Evolutionary conservation across 2,888 invertebrate species (phyloP), one percentile per base, ranked within the genome.

Genomic region (Lycocerus yunnanus): DNA sequence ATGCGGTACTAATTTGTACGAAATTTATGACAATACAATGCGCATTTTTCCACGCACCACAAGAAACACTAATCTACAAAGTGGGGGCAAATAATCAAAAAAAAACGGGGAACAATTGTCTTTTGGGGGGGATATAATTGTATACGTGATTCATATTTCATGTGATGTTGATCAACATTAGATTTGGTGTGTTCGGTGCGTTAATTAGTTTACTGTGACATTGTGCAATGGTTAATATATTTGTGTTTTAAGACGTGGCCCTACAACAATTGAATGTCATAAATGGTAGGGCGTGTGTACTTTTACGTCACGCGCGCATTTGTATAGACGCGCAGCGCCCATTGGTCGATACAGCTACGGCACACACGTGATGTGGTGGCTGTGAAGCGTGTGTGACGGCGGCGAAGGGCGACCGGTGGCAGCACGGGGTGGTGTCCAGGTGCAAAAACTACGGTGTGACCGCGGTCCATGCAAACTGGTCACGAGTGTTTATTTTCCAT

Each of bases 281-380:
- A 21, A 68, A 68, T 27, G 58, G 72, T 61, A 74, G 77, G 77
- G 77, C 77, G 77, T 77, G 78, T 76, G 70, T 71, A 71, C 81
- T 83, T 85, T 87, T 87, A 87, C 87, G 87, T 88, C 87, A 87
- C 87, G 86, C 86, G 87, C 87, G 81, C 78, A 79, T 76, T 79
- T 74, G 73, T 76, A 72, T 75, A 75, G 77, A 80, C 72, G 80
- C 78, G 84, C 85, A 80, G 79, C 84, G 84, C 81, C 86, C 84
- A 88, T 88, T 88, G 88, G 88, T 88, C 87, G 87, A 88, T 88
- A 87, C 81, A 86, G 85, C 85, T 74, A 73, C 76, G 71, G 76
- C 72, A 78, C 80, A 80, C 81, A 82, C 81, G 81, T 82, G 81
- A 82, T 80, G 79, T 73, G 76, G 78, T 75, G 77, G 77, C 77